phyloP scores from a whole-genome alignment of 2,113 vertebrate genomes.

The Megaceryle torquata region DNA sequence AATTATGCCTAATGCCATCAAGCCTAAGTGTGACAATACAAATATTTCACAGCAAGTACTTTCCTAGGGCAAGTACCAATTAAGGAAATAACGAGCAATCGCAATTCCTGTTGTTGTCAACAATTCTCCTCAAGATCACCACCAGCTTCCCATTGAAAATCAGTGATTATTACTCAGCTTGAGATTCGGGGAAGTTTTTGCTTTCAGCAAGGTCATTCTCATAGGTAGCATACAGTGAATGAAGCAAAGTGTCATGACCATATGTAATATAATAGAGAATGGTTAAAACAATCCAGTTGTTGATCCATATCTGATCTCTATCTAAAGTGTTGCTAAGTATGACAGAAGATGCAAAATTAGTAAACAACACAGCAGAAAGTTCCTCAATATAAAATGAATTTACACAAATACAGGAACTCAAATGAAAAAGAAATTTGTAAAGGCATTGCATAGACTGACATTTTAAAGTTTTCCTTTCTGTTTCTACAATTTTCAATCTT shows the following conservation, averaged over 20 bases:
- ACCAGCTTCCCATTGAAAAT: neutral
- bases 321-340: neutral
- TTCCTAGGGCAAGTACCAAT: neutral
- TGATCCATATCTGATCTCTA: neutral
- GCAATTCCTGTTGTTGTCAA: neutral
- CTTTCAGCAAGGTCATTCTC: neutral
- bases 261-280: slow-evolving; percentile 3
- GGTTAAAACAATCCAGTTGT: neutral
- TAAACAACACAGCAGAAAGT: neutral
- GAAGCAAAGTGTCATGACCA: neutral
- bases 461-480: neutral
- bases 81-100: neutral
- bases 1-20: neutral
- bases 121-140: neutral
- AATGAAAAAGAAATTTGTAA: neutral
- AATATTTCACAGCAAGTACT: neutral
- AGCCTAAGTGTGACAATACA: neutral
- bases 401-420: neutral
- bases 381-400: slow-evolving; percentile 1
- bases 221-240: neutral
- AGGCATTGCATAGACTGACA: neutral
- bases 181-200: neutral
- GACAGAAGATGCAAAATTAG: neutral
- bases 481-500: neutral
- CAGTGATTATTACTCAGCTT: neutral